Conservation (phyloP, 30 jellyfish, hydroid and myxozoan genomes). For the Morbakka virulenta region DNA sequence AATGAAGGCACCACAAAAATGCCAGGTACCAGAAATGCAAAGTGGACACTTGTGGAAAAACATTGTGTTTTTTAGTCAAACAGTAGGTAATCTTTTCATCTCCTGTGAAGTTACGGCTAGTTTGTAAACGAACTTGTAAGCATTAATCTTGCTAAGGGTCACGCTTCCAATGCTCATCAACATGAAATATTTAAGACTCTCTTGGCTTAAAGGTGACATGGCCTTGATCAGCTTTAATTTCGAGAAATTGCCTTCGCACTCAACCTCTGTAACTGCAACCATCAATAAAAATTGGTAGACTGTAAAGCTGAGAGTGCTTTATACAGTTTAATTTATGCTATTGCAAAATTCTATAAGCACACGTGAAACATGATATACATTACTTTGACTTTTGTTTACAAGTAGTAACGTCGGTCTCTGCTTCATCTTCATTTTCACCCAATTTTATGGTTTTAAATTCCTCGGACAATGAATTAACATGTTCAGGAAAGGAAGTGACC, state of each 20-base stretch:
- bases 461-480: constrained; percentile 7
- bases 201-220: neutral
- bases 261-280: neutral
- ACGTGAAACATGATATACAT: constrained; percentile 10
- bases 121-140: neutral
- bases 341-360: constrained; percentile 36
- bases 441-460: constrained; percentile 2
- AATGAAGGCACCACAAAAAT: no score
- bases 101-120: neutral
- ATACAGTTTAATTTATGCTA: constrained; percentile 5
- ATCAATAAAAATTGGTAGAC: constrained; percentile 13
- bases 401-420: constrained; percentile 2
- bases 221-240: neutral
- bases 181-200: neutral
- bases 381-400: neutral
- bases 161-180: neutral
- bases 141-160: neutral
- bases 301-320: neutral
- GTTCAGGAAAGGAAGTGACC: constrained; percentile 2
- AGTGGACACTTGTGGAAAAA: no score
- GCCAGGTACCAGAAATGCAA: no score
- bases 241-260: neutral
- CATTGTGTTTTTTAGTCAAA: no score
- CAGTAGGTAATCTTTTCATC: neutral
- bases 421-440: neutral